Conservation (phyloP, 2,797 vertebrate genomes). For the Myiotriccus ornatus region DNA sequence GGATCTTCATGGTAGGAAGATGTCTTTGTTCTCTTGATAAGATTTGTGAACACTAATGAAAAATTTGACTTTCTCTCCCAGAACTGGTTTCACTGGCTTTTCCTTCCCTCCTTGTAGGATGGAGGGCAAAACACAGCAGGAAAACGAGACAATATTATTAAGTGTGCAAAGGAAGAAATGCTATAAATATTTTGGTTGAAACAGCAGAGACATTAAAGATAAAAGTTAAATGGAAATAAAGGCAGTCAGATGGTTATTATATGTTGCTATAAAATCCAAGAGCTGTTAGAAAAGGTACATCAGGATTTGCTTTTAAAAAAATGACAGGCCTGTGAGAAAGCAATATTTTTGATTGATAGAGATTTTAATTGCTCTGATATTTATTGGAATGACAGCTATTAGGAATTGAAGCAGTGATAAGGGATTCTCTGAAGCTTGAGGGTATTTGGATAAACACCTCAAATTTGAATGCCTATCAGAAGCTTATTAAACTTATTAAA, state of each 20-base stretch:
- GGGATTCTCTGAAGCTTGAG: slow-evolving; percentile 63
- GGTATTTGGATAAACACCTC: slow-evolving; percentile 68
- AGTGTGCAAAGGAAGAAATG: slow-evolving; percentile 49
- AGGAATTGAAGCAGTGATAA: slow-evolving; percentile 37
- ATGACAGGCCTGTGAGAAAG: slow-evolving; percentile 60
- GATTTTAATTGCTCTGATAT: slow-evolving; percentile 59
- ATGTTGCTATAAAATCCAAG: slow-evolving; percentile 77
- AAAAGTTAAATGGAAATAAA: slow-evolving; percentile 80
- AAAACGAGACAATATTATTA: slow-evolving; percentile 52
- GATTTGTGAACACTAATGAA: not conserved
- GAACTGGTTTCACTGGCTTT: not conserved
- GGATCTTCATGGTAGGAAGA: not conserved
- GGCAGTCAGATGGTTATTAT: slow-evolving; percentile 79
- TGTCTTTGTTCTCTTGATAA: not conserved
- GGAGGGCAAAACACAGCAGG: slow-evolving; percentile 10
- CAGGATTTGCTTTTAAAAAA: slow-evolving; percentile 75
- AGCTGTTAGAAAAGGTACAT: slow-evolving; percentile 76
- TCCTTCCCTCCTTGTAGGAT: not conserved
- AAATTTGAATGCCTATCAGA: slow-evolving; percentile 57
- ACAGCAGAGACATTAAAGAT: slow-evolving; percentile 74
- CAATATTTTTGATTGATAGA: slow-evolving; percentile 51
- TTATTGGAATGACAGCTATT: slow-evolving; percentile 66
- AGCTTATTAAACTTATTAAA: slow-evolving; percentile 65
- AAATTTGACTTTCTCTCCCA: not conserved
- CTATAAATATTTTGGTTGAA: slow-evolving; percentile 78